Base-by-base conservation (phyloP, 2,113 vertebrate species). In the Sinocyclocheilus maitianheensis region DNA sequence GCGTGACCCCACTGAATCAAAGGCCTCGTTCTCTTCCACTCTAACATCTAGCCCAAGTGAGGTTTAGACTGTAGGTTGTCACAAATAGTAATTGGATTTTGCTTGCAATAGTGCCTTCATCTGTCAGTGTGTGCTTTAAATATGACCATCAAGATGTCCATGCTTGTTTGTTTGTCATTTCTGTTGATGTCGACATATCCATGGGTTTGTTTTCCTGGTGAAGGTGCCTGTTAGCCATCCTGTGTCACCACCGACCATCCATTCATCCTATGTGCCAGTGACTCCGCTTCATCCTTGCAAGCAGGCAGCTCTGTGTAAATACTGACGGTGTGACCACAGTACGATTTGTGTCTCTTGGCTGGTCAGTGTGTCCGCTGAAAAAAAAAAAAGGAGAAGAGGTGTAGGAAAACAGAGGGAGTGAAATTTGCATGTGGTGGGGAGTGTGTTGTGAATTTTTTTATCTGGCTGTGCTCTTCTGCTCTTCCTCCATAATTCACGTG, bases 21-120 rank as follows among this genome's bases (percentile, higher is more conserved):
- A 81, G 6, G 58, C 55, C 20, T 69, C 4, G 13, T 65, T 37
- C 14, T 77, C 48, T 30, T 84, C 88, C 58, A 79, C 76, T 43
- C 43, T 12, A 88, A 89, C 86, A 85, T 92, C 91, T 92, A 94
- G 93, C 93, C 93, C 93, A 92, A 92, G 92, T 90, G 90, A 86
- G 81, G 5, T 34, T 83, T 86, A 76, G 63, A 87, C 79, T 82
- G 14, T 83, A 78, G 84, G 77, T 78, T 91, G 90, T 93, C 89
- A 89, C 91, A 91, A 91, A 89, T 92, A 89, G 90, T 93, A 87
- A 91, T 89, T 91, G 91, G 92, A 93, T 92, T 95, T 92, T 94
- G 94, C 94, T 94, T 95, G 94, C 91, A 91, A 93, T 95, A 95
- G 95, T 96, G 94, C 95, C 95, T 96, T 96, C 94, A 94, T 94